Conservation (phyloP, 2,113 vertebrate genomes). For the Microtus ochrogaster region DNA sequence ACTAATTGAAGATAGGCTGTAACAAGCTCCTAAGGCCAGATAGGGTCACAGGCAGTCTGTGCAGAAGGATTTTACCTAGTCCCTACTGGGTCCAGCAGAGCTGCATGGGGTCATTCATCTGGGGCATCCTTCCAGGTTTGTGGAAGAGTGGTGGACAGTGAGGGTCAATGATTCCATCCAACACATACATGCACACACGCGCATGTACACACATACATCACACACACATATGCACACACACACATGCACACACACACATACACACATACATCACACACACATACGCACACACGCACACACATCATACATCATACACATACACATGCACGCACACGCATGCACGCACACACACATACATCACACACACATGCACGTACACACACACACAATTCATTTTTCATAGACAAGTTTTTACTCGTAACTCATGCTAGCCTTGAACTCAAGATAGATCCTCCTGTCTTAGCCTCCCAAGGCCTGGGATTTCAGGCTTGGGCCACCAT, state of each 20-base stretch:
- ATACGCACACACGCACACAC: no score
- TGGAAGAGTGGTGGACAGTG: neutral
- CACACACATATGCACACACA: neutral
- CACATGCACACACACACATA: neutral
- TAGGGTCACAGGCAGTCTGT: neutral
- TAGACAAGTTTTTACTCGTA: neutral
- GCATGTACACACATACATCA: no score
- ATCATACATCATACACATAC: no score
- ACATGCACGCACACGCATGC: no score
- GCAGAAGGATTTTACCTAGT: neutral
- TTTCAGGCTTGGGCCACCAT: neutral
- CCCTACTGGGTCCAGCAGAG: no score
- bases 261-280: no score
- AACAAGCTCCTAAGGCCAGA: neutral
- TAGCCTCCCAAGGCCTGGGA: neutral
- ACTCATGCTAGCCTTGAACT: neutral
- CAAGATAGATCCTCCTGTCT: neutral
- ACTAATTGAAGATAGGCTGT: neutral
- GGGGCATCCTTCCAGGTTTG: neutral
- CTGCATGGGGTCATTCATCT: neutral
- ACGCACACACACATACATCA: no score
- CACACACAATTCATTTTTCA: neutral
- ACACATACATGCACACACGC: neutral
- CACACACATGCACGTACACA: no score
- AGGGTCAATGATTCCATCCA: neutral